These are phyloP conservation scores for Neoitamus cyanurus DNA, from an alignment of 2,888 invertebrate species.

Conservation along the genomic window DNA sequence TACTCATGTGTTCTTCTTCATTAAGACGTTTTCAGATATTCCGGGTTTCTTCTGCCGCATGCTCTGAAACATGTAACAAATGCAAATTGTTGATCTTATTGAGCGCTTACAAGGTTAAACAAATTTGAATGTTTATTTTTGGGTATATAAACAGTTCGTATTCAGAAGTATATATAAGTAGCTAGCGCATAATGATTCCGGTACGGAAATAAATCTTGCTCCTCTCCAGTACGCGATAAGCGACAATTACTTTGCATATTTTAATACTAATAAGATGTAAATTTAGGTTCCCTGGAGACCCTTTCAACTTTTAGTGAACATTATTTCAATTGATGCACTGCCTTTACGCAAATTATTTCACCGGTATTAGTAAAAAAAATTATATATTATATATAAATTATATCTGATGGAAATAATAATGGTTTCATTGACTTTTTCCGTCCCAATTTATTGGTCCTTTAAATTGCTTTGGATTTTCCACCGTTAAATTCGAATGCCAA, in stretches of 20 bases:
- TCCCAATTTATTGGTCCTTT: neutral
- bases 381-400: too few relatives aligned
- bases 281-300: neutral
- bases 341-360: neutral
- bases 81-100: constrained; percentile 5
- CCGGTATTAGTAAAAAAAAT: too few relatives aligned
- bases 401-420: neutral
- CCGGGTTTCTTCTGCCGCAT: neutral
- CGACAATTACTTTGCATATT: neutral
- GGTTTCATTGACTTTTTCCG: neutral
- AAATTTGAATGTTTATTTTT: constrained; percentile 1
- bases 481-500: neutral
- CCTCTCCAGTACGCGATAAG: neutral
- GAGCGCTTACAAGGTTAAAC: neutral
- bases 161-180: neutral
- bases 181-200: neutral
- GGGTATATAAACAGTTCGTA: neutral
- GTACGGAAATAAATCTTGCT: neutral
- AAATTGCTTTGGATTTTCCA: neutral
- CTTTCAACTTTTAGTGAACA: neutral
- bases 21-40: neutral
- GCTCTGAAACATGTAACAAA: neutral
- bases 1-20: neutral
- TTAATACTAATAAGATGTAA: neutral
- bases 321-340: neutral